Evolutionary conservation across 2,888 invertebrate genomes (phyloP), one percentile per base, ranked within the genome.

Genomic region (Drosophila robusta): DNA sequence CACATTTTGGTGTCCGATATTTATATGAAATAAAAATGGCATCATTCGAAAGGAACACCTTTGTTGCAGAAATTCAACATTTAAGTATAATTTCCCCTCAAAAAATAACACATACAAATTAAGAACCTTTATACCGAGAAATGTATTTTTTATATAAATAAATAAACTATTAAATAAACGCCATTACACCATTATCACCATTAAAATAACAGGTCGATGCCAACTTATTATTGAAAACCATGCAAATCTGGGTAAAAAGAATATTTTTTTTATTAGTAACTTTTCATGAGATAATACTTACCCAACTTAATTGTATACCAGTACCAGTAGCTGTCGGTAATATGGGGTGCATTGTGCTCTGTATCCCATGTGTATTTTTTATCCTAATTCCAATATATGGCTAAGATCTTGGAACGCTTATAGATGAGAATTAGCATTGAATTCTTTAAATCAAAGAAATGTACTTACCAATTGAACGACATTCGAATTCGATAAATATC

Each of bases 321-420:
- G 50, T 55, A 51, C 12, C 50, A 51, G 55, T 39, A 55, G 65
- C 42, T 50, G 42, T 18, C 26, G 24, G 2, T 54, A 14, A 34
- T 16, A 18, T 36, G 34, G 11, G 24, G 24, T 70, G 50, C 38
- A 55, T 42, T 46, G n/a, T 14, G 41, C 50, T 51, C 46, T 55
- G 69, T 67, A 42, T 24, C 42, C 42, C 16, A 54, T 3, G 2
- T 56, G 49, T 41, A n/a, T 16, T 26, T n/a, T 0, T 2, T 45
- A 66, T 32, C 60, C 55, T 69, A 60, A 75, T 68, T 56, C 60
- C 55, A 75, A 69, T 46, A 18, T 9, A 75, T 69, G 69, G 60
- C 69, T 44, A 55, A 60, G 24, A 32, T 18, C 24, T 26, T 26
- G 16, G 18, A 36, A 36, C 3, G 9, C 12, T 11, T 16, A 3